These are phyloP conservation scores for Acanthacorydalis orientalis DNA, from an alignment of 2,888 invertebrate genomes.

Conservation along the genomic window DNA sequence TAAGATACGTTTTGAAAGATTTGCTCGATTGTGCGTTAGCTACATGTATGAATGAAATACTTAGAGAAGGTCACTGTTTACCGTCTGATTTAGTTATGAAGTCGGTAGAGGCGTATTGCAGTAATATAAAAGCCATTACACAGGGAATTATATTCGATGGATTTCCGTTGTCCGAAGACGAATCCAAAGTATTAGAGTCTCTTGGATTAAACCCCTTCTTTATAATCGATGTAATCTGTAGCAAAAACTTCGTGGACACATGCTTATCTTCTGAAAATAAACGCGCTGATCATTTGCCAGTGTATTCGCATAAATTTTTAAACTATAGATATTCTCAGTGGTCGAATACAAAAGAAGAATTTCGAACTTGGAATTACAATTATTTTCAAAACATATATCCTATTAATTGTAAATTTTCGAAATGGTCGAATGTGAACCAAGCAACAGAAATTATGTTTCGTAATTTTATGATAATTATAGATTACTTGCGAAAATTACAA, in stretches of 20 bases:
- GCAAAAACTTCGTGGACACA: slow-evolving; percentile 22
- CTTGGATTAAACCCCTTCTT: slow-evolving; percentile 36
- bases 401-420: slow-evolving; percentile 32
- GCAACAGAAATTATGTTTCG: slow-evolving; percentile 24
- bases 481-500: slow-evolving; percentile 31
- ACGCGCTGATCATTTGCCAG: slow-evolving; percentile 14
- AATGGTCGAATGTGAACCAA: slow-evolving; percentile 35
- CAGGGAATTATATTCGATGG: slow-evolving; percentile 47
- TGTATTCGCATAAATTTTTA: slow-evolving; percentile 26
- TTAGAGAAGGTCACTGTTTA: slow-evolving; percentile 29
- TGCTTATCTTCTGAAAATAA: slow-evolving; percentile 26
- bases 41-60: slow-evolving; percentile 21
- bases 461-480: slow-evolving; percentile 28
- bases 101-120: slow-evolving; percentile 33
- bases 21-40: slow-evolving; percentile 35
- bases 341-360: slow-evolving; percentile 19
- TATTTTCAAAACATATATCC: slow-evolving; percentile 35
- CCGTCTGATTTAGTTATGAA: slow-evolving; percentile 29
- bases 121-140: slow-evolving; percentile 29
- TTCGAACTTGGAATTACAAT: slow-evolving; percentile 31
- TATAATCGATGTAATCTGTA: slow-evolving; percentile 32
- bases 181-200: slow-evolving; percentile 30
- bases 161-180: slow-evolving; percentile 34
- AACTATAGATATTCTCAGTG: slow-evolving; percentile 28
- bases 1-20: slow-evolving; percentile 30